phyloP scores from a whole-genome alignment of 2,113 vertebrate genomes.

The Myrmophylax atrothorax region DNA sequence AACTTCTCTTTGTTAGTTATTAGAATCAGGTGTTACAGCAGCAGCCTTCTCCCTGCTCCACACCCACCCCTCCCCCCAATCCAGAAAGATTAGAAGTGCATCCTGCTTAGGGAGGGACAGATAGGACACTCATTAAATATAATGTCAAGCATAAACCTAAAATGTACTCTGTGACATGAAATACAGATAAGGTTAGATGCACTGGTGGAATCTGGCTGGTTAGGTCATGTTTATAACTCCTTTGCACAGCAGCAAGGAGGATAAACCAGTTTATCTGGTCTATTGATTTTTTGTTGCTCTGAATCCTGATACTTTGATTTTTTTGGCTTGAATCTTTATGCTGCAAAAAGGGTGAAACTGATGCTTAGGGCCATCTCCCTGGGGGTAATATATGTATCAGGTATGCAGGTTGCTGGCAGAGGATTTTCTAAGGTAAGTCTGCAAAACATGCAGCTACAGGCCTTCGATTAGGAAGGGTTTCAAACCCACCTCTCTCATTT shows the following conservation, averaged over 20 bases:
- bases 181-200: slow-evolving; percentile 29
- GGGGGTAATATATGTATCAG: slow-evolving; percentile 11
- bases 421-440: slow-evolving; percentile 37
- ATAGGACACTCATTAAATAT: background rate
- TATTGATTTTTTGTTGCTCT: slow-evolving; percentile 57
- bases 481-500: slow-evolving; percentile 46
- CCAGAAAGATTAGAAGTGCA: background rate
- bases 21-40: background rate
- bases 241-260: slow-evolving; percentile 33
- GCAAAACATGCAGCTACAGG: slow-evolving; percentile 45
- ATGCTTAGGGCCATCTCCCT: slow-evolving; percentile 33
- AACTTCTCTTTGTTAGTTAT: background rate
- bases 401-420: slow-evolving; percentile 41
- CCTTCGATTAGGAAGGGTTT: slow-evolving; percentile 43
- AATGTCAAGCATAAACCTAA: background rate
- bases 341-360: slow-evolving; percentile 28
- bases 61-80: background rate
- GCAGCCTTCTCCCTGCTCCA: background rate
- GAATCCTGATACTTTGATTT: slow-evolving; percentile 55
- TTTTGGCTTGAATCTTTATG: slow-evolving; percentile 21
- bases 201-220: slow-evolving; percentile 5
- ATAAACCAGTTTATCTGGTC: slow-evolving; percentile 64
- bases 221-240: slow-evolving; percentile 19
- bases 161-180: background rate
- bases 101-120: background rate